A percentile compares a stretch with the other conserved stretches of the same genome.
phyloP scores from a whole-genome alignment of 2,113 vertebrate genomes.

The Rhinoptilus africanus region DNA sequence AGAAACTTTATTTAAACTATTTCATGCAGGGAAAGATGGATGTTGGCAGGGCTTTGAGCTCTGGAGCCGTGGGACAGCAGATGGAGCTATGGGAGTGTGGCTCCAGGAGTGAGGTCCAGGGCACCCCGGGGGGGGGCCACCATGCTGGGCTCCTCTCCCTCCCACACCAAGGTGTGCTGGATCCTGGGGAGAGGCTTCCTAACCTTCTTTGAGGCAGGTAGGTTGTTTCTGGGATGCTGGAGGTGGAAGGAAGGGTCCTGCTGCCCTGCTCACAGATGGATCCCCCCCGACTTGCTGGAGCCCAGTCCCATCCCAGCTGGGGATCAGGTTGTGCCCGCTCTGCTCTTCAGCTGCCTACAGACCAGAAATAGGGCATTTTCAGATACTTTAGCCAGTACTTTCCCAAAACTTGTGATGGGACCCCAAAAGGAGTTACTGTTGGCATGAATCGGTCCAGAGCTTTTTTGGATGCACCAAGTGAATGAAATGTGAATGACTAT shows the following conservation, averaged over 20 bases:
- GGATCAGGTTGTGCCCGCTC: fast-evolving
- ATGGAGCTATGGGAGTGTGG: neutral
- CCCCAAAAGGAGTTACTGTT: neutral
- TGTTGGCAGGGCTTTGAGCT: neutral
- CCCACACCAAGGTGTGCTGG: neutral
- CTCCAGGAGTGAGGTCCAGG: neutral
- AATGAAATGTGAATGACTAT: neutral
- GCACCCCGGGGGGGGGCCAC: neutral
- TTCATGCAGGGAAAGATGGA: neutral
- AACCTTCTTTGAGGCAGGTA: neutral
- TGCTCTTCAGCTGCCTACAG: neutral
- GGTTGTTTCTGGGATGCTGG: neutral
- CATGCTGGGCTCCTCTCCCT: neutral
- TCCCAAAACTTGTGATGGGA: neutral
- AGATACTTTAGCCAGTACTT: neutral
- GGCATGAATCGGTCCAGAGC: neutral
- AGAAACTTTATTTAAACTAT: neutral
- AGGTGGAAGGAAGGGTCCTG: neutral
- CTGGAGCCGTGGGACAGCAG: neutral
- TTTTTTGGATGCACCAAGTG: neutral
- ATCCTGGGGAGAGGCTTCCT: neutral
- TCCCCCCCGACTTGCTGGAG: neutral
- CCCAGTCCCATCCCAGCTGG: neutral
- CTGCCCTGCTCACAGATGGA: neutral
- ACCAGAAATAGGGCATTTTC: neutral